Evolutionary conservation across 2,797 vertebrate genomes (phyloP).

Genomic region (Mormyrops attenuatus): DNA sequence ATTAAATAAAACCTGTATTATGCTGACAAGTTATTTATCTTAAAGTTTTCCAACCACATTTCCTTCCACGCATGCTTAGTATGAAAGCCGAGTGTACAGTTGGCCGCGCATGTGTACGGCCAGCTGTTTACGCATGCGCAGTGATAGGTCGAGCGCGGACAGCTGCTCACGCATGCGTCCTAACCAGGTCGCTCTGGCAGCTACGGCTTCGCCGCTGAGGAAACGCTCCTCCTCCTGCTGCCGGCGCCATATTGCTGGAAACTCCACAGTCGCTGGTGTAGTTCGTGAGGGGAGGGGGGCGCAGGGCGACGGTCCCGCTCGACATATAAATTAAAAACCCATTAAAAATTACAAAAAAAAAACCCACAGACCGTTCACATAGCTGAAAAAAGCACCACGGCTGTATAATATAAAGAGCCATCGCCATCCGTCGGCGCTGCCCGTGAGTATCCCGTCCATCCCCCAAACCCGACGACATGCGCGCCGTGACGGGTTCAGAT

Average conservation of each 20-base stretch:
- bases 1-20: background rate
- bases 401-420: conserved; percentile 15
- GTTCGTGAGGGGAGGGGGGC: conserved; percentile 52
- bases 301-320: conserved; percentile 33
- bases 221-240: conserved; percentile 16
- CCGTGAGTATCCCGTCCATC: conserved; percentile 27
- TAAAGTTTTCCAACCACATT: background rate
- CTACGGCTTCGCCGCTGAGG: background rate
- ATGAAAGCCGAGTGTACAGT: background rate
- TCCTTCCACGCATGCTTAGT: background rate
- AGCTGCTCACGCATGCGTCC: background rate
- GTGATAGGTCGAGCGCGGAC: background rate
- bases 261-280: conserved; percentile 13
- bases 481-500: conserved; percentile 22
- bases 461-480: conserved; percentile 15
- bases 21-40: background rate
- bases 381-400: conserved; percentile 53
- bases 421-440: conserved; percentile 24
- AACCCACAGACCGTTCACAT: conserved; percentile 57
- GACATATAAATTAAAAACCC: conserved; percentile 56
- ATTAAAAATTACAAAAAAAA: conserved; percentile 17
- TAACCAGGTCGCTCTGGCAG: background rate
- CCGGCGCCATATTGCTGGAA: conserved; percentile 32
- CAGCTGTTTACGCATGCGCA: conserved; percentile 7
- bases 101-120: background rate